Conservation (phyloP, 2,888 invertebrate genomes). For the Yponomeuta sedellus region DNA sequence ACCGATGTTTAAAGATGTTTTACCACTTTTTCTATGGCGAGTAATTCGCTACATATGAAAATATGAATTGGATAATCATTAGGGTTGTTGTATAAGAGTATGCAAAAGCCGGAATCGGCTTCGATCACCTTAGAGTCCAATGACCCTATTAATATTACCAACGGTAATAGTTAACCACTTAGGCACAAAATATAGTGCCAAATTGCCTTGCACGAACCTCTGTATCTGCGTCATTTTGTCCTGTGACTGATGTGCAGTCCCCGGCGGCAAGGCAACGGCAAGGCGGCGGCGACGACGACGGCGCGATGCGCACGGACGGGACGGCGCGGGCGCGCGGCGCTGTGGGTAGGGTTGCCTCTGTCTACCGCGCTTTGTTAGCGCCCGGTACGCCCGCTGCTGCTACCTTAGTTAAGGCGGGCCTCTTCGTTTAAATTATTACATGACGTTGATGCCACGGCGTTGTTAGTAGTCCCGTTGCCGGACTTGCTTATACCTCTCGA, state of each 20-base stretch:
- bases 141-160: too few relatives aligned
- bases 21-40: background rate
- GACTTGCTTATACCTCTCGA: slow-evolving; percentile 5
- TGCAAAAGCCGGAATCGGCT: slow-evolving; percentile 7
- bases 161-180: background rate
- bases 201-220: slow-evolving; percentile 10
- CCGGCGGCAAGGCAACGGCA: background rate
- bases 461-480: too few relatives aligned
- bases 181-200: background rate
- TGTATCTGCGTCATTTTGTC: background rate
- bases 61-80: background rate
- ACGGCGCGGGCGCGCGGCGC: background rate
- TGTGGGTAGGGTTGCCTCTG: background rate
- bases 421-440: slow-evolving; percentile 1
- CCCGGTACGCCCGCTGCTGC: background rate
- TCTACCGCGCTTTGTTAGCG: background rate
- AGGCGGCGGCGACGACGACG: background rate
- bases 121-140: background rate
- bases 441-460: background rate
- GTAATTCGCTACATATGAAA: background rate
- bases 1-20: background rate
- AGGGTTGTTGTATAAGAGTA: background rate
- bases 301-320: background rate
- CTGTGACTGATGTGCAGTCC: background rate
- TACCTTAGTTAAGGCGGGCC: background rate